Conservation (phyloP, 1,140 invertebrate species). For the Nebria ingens region DNA sequence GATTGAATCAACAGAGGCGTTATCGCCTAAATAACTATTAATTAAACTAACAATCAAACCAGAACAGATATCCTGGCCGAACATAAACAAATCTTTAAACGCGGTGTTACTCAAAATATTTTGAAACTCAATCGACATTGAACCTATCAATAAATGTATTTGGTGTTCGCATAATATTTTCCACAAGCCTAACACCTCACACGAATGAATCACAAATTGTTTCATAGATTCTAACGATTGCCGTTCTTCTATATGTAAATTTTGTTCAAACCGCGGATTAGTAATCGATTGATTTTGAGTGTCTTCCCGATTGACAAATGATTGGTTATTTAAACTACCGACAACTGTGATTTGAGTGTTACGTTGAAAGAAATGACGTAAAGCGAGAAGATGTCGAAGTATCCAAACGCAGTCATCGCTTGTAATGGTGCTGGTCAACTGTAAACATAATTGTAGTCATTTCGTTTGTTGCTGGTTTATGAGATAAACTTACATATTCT, state of each 20-base stretch:
- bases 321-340: constrained; percentile 9
- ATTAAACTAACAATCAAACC: constrained; percentile 65
- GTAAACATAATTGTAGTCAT: too few relatives aligned
- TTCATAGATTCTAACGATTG: constrained; percentile 69
- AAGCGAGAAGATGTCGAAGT: constrained; percentile 47
- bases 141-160: constrained; percentile 70
- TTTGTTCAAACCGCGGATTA: constrained; percentile 21
- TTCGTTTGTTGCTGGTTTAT: too few relatives aligned
- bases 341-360: constrained; percentile 41
- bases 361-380: constrained; percentile 52
- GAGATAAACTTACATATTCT: constrained; percentile 46
- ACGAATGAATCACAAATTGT: constrained; percentile 65
- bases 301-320: background rate
- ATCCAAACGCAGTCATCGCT: constrained; percentile 47
- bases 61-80: constrained; percentile 71
- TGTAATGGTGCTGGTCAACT: constrained; percentile 41
- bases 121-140: constrained; percentile 48
- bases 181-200: constrained; percentile 90
- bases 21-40: constrained; percentile 85
- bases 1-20: constrained; percentile 86
- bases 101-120: constrained; percentile 45
- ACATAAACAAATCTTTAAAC: constrained; percentile 69
- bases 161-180: constrained; percentile 88
- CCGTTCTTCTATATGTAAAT: constrained; percentile 42
- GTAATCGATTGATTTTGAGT: constrained; percentile 15